These are phyloP conservation scores for Pseudococcus longispinus DNA, from an alignment of 2,888 invertebrate genomes.

Conservation along the genomic window DNA sequence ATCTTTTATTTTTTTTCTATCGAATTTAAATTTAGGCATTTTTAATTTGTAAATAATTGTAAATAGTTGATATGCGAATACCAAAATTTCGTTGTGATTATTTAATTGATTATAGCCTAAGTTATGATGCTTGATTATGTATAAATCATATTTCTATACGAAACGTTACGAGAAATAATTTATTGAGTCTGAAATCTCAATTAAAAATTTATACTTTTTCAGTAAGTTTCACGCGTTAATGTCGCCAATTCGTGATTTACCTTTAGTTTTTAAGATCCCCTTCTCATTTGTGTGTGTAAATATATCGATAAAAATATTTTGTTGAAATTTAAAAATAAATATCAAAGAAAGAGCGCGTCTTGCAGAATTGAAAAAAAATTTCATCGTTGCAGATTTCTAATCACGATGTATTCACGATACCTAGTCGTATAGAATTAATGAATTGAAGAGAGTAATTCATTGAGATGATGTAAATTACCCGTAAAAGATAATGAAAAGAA, in stretches of 20 bases:
- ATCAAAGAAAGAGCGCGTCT: not conserved
- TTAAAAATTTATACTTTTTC: not conserved
- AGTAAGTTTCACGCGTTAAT: not conserved
- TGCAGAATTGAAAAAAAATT: not conserved
- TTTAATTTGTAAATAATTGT: not conserved
- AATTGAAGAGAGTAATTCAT: no score
- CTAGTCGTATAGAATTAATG: no score
- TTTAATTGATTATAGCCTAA: not conserved
- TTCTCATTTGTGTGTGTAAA: conserved; percentile 6
- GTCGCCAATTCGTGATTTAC: conserved; percentile 22
- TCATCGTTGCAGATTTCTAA: no score
- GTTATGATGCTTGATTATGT: not conserved
- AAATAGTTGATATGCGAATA: not conserved
- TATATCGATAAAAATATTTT: conserved; percentile 12
- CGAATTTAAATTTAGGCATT: not conserved
- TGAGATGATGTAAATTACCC: not conserved
- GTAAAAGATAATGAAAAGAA: not conserved
- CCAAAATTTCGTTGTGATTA: conserved; percentile 26
- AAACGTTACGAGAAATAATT: not conserved
- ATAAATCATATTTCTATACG: not conserved
- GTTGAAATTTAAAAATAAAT: conserved; percentile 29
- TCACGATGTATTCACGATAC: no score
- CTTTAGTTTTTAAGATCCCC: not conserved
- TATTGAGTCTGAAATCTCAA: conserved; percentile 39
- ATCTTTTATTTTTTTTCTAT: not conserved